A percentile compares a stretch with the other conserved stretches of the same genome.
These are phyloP conservation scores for Panthera tigris DNA, from an alignment of 2,113 vertebrate species.

Conservation along the genomic window DNA sequence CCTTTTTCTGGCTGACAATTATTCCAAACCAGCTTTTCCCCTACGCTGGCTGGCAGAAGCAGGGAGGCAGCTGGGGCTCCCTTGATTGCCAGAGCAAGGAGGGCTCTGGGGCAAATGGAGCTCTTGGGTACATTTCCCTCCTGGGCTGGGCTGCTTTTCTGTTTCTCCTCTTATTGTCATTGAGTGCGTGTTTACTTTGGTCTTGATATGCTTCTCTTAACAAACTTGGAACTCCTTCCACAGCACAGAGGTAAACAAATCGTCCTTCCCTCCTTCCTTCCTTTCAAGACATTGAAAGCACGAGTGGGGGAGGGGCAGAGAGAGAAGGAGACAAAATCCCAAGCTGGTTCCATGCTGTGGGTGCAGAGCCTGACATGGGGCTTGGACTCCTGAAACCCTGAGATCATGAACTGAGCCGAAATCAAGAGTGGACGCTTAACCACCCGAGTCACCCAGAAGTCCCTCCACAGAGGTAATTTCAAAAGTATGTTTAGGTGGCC, in stretches of 20 bases:
- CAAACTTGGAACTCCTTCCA: not conserved
- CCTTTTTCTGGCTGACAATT: not conserved
- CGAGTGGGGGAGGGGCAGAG: too few relatives aligned
- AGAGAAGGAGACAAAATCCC: too few relatives aligned
- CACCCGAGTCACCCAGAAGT: too few relatives aligned
- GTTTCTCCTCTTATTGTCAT: not conserved
- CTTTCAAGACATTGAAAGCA: too few relatives aligned
- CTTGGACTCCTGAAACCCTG: too few relatives aligned
- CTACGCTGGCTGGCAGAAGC: not conserved
- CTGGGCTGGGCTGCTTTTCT: not conserved
- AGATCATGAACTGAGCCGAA: too few relatives aligned
- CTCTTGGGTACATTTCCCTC: not conserved
- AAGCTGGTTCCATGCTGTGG: too few relatives aligned
- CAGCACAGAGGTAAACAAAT: not conserved
- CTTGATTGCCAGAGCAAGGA: not conserved
- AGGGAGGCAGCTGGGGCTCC: not conserved
- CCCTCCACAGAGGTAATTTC: not conserved
- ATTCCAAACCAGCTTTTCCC: not conserved
- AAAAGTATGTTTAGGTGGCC: not conserved
- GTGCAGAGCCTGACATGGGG: too few relatives aligned
- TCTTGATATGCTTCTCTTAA: not conserved
- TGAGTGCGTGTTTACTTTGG: not conserved
- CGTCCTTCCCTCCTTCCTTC: not conserved
- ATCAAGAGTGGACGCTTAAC: too few relatives aligned
- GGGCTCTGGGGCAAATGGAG: not conserved